A percentile compares a stretch with the other conserved stretches of the same genome.
These are phyloP conservation scores for Albula glossodonta DNA, from an alignment of 2,113 vertebrate species.

Conservation along the genomic window DNA sequence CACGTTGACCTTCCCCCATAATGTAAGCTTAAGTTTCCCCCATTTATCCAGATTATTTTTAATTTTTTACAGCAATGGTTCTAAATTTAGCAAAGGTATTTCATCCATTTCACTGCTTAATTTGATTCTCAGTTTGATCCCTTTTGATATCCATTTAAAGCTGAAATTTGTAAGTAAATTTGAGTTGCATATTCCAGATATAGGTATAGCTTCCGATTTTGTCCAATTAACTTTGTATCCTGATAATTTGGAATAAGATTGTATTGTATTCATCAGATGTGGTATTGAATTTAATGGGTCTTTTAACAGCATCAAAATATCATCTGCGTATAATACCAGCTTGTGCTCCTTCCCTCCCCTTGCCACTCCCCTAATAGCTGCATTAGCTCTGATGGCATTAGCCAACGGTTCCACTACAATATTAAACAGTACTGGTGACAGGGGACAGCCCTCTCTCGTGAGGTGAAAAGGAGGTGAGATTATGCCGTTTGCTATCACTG, in stretches of 20 bases:
- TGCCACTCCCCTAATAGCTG: not conserved
- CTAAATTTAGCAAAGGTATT: not conserved
- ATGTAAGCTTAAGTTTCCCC: not conserved
- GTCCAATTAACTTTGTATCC: not conserved
- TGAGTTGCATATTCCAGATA: not conserved
- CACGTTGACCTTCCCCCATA: conserved; percentile 27
- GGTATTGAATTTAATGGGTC: not conserved
- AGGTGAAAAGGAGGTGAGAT: not conserved
- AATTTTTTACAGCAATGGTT: not conserved
- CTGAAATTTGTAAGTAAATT: not conserved
- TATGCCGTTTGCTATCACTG: not conserved
- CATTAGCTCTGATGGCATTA: not conserved
- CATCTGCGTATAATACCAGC: not conserved
- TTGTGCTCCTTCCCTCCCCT: not conserved
- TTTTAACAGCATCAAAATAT: not conserved
- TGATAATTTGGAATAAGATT: not conserved
- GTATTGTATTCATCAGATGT: not conserved
- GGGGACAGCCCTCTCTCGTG: not conserved
- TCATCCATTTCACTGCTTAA: not conserved
- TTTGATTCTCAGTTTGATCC: not conserved
- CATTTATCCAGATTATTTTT: not conserved
- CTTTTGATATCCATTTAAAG: not conserved
- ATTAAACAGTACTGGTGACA: not conserved
- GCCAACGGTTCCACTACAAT: not conserved
- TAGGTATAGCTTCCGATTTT: not conserved